Evolutionary conservation across 2,113 vertebrate species (phyloP).

Genomic region (Paramormyrops kingsleyae): DNA sequence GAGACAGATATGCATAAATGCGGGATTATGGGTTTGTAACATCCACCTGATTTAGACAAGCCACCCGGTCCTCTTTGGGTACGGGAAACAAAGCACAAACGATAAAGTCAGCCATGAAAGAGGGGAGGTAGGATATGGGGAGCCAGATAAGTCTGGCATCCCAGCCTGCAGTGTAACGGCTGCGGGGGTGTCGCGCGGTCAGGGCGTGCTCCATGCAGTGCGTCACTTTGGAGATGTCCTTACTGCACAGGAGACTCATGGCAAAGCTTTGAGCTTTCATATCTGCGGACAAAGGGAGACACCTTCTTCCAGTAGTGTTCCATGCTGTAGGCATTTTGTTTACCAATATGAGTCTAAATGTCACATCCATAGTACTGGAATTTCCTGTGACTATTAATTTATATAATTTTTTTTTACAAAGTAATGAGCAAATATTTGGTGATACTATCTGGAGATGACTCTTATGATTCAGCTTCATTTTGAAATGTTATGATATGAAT

Average conservation of each 20-base stretch:
- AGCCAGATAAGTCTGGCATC: constrained; percentile 76
- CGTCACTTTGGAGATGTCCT: constrained; percentile 66
- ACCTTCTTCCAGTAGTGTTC: neutral
- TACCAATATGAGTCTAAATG: neutral
- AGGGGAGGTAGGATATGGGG: constrained; percentile 68
- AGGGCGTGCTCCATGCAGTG: constrained; percentile 74
- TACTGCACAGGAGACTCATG: constrained; percentile 53
- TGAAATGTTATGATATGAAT: neutral
- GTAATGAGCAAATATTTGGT: neutral
- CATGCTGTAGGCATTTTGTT: neutral
- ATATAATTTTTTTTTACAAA: neutral
- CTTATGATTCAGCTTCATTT: neutral
- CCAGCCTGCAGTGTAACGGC: constrained; percentile 68
- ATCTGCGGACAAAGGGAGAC: constrained; percentile 44
- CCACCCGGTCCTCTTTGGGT: neutral
- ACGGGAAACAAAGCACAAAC: constrained; percentile 43
- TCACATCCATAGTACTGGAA: neutral
- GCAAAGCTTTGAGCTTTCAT: constrained; percentile 58
- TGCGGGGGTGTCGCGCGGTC: constrained; percentile 61
- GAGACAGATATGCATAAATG: neutral
- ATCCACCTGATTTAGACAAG: neutral
- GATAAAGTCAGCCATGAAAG: constrained; percentile 60
- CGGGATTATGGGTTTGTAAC: neutral
- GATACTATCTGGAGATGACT: neutral
- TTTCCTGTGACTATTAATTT: neutral